These are phyloP conservation scores for Heliconius melpomene DNA, from an alignment of 1,140 invertebrate genomes.

Conservation along the genomic window DNA sequence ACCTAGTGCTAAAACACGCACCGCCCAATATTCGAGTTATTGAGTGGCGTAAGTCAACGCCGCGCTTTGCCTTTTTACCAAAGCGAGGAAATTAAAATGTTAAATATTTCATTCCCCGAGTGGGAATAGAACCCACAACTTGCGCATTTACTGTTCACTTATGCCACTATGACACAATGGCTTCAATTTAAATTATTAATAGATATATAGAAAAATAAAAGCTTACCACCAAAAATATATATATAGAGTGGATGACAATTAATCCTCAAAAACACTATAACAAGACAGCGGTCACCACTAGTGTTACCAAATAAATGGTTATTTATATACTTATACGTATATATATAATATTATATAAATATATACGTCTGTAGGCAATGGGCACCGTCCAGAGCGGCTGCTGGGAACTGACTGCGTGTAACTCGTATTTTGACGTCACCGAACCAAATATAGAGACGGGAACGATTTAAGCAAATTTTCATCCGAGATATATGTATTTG, in stretches of 20 bases:
- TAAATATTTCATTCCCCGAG: no score
- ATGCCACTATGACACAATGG: no score
- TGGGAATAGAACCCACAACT: no score
- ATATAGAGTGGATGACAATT: neutral
- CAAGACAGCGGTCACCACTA: neutral
- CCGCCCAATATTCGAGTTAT: no score
- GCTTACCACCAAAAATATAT: slow-evolving; percentile 3
- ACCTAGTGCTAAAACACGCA: no score
- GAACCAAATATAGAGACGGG: slow-evolving; percentile 66
- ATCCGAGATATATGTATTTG: slow-evolving; percentile 4
- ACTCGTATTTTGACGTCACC: slow-evolving; percentile 61
- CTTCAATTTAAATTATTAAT: no score
- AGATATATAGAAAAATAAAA: no score
- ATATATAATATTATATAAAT: neutral
- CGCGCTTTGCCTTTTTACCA: no score
- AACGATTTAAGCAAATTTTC: slow-evolving; percentile 47
- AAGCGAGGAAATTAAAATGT: no score
- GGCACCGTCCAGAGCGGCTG: slow-evolving; percentile 57
- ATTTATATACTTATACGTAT: neutral
- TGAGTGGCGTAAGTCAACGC: no score
- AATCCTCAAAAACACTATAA: slow-evolving; percentile 1
- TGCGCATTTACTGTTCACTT: no score
- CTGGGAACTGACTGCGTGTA: slow-evolving; percentile 63
- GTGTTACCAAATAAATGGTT: neutral
- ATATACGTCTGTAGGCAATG: neutral